These are phyloP conservation scores for Aplysina aerophoba DNA, from an alignment of 37 sponge, comb jelly and placozoan species.

Conservation along the genomic window DNA sequence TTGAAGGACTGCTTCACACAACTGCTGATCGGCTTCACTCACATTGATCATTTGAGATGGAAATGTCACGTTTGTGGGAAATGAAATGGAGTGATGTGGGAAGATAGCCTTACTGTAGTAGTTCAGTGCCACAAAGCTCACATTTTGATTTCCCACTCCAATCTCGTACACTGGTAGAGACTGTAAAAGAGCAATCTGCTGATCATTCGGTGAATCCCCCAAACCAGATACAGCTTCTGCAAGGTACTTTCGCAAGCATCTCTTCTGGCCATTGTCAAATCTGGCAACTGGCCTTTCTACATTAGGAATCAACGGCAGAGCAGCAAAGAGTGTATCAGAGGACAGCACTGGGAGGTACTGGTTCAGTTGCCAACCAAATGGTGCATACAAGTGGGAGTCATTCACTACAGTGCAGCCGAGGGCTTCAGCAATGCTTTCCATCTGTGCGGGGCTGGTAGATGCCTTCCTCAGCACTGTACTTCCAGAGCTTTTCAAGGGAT, in stretches of 20 bases:
- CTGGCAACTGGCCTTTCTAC: neutral
- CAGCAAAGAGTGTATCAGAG: neutral
- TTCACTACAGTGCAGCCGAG: slow-evolving; percentile 15
- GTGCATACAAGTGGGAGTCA: slow-evolving; percentile 11
- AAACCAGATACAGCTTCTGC: neutral
- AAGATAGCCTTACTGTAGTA: neutral
- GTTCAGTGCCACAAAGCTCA: slow-evolving; percentile 9
- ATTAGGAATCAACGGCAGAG: neutral
- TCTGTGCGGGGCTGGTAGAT: neutral
- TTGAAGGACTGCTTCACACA: slow-evolving; percentile 16
- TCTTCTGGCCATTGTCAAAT: neutral
- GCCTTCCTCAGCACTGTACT: neutral
- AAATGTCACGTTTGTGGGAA: slow-evolving; percentile 19
- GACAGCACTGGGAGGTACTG: neutral
- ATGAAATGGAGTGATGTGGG: slow-evolving; percentile 1
- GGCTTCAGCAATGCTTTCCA: neutral
- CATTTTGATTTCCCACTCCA: slow-evolving; percentile 27
- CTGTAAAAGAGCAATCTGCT: neutral
- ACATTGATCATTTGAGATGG: slow-evolving; percentile 40
- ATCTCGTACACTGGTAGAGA: slow-evolving; percentile 49
- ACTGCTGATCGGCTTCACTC: neutral
- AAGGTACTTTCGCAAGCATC: neutral
- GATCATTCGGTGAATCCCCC: neutral
- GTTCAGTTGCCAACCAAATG: neutral
- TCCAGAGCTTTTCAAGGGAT: neutral